A percentile compares a stretch with the other conserved stretches of the same genome.
Conservation (phyloP, 2,888 invertebrate genomes). For the Hymenopus coronatus region DNA sequence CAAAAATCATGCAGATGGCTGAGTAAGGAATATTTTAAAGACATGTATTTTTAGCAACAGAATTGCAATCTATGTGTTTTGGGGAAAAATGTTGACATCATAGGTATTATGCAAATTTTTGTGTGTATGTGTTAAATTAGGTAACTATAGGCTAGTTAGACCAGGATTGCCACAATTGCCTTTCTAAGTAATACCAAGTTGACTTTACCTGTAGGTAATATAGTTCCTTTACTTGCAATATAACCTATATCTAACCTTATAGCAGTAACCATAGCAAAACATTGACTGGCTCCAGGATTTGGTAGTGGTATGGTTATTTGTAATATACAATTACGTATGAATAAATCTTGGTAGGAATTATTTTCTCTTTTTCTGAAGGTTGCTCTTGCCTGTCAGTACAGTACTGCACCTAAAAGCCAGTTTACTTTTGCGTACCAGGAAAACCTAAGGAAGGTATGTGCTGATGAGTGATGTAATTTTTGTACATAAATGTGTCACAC, state of each 20-base stretch:
- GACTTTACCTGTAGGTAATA: not conserved
- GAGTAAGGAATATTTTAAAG: too few species aligned
- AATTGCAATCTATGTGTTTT: not conserved
- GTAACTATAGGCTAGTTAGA: not conserved
- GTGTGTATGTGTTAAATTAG: not conserved
- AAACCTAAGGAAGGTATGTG: slow-evolving; percentile 59
- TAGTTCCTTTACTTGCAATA: not conserved
- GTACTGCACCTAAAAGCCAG: slow-evolving; percentile 53
- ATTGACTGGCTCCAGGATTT: not conserved
- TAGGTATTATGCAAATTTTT: not conserved
- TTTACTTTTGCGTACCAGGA: slow-evolving; percentile 68
- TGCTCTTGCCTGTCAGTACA: slow-evolving; percentile 33
- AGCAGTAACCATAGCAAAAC: not conserved
- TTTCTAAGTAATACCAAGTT: not conserved
- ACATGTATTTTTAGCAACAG: not conserved
- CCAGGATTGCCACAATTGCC: not conserved
- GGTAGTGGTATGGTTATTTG: not conserved
- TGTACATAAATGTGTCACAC: slow-evolving; percentile 7
- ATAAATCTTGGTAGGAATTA: slow-evolving; percentile 44
- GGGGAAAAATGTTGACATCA: not conserved
- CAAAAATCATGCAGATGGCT: too few species aligned
- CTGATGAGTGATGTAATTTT: not conserved
- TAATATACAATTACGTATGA: not conserved
- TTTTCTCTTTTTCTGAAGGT: slow-evolving; percentile 33
- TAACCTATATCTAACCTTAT: not conserved